Conservation (phyloP, 2,113 vertebrate species). For the Cairina moschata region DNA sequence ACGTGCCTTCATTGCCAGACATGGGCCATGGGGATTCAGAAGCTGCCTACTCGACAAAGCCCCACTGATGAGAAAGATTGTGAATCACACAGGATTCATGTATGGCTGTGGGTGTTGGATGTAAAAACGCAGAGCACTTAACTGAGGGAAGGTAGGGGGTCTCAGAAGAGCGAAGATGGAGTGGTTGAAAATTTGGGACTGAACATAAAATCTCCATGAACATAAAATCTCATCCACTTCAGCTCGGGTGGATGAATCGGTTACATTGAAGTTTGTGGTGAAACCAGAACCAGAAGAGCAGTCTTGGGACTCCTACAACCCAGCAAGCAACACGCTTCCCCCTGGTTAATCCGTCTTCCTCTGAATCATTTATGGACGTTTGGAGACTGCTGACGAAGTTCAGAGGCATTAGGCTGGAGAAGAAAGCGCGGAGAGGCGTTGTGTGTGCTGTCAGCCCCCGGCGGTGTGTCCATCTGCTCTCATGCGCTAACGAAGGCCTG, state of each 20-base stretch:
- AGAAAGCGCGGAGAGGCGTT: not conserved
- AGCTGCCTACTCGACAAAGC: not conserved
- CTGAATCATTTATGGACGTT: slow-evolving; percentile 54
- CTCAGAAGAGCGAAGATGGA: not conserved
- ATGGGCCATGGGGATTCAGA: not conserved
- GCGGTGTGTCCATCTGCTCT: slow-evolving; percentile 22
- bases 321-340: not conserved
- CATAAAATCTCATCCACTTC: not conserved
- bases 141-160: not conserved
- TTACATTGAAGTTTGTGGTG: not conserved
- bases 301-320: not conserved
- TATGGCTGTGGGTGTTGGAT: not conserved
- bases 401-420: slow-evolving; percentile 25
- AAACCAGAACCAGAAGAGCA: not conserved
- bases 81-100: not conserved
- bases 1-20: not conserved
- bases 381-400: slow-evolving; percentile 29
- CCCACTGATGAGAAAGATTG: not conserved
- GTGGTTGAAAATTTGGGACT: not conserved
- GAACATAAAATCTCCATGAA: not conserved
- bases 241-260: not conserved
- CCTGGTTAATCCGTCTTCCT: slow-evolving; percentile 12
- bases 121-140: not conserved
- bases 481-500: not conserved
- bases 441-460: not conserved